Evolutionary conservation across 2,797 vertebrate species (phyloP).

Genomic region (Parauchenoglanis punctatus): DNA sequence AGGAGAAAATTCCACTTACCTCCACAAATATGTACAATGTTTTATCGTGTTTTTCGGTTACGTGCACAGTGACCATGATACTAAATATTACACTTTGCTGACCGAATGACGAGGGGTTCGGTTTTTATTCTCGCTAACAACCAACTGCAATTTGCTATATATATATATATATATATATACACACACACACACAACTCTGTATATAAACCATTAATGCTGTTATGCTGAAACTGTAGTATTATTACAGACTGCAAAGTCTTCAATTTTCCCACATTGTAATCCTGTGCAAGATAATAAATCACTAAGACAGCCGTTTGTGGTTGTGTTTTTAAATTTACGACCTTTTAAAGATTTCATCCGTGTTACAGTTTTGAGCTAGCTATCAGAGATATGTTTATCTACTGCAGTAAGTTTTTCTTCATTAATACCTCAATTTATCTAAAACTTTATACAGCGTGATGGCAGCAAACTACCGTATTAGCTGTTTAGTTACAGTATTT

Average conservation of each 20-base stretch:
- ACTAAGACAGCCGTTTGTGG: constrained; percentile 6
- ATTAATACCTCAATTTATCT: neutral
- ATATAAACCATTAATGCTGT: constrained; percentile 64
- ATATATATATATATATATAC: neutral
- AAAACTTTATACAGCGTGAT: neutral
- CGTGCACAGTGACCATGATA: neutral
- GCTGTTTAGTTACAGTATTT: neutral
- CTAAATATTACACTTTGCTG: neutral
- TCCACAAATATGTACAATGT: constrained; percentile 7
- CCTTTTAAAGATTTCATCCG: neutral
- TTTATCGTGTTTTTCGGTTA: neutral
- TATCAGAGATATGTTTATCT: neutral
- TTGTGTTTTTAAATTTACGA: neutral
- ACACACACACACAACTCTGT: neutral
- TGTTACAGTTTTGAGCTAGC: neutral
- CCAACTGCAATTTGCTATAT: neutral
- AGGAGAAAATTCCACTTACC: neutral
- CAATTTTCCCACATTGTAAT: constrained; percentile 15
- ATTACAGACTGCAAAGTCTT: constrained; percentile 71
- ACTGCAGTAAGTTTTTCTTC: neutral
- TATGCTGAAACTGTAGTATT: constrained; percentile 59
- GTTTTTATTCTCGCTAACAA: neutral
- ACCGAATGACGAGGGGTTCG: neutral
- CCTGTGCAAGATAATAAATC: constrained; percentile 39
- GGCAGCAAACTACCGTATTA: neutral